Evolutionary conservation across 2,888 invertebrate genomes (phyloP).

Genomic region (Hypomecis punctinalis): DNA sequence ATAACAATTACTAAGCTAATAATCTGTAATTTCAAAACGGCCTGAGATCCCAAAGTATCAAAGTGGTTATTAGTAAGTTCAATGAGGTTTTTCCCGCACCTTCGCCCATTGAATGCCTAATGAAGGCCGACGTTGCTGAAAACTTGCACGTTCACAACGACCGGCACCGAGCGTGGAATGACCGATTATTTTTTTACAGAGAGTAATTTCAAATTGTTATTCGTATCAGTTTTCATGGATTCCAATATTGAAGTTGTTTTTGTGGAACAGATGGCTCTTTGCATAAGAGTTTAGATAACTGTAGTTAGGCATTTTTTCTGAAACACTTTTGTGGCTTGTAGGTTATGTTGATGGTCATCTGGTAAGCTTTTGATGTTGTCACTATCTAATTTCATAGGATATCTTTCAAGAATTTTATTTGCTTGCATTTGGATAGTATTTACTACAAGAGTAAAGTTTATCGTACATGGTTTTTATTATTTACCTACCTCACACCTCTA

Average conservation of each 20-base stretch:
- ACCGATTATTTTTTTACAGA: slow-evolving; percentile 23
- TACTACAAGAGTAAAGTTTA: too few species aligned
- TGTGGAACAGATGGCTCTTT: not conserved
- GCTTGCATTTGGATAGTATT: not conserved
- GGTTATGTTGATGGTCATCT: too few species aligned
- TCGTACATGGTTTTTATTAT: too few species aligned
- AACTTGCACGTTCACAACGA: slow-evolving; percentile 44
- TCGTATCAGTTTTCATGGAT: slow-evolving; percentile 9
- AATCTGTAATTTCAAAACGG: not conserved
- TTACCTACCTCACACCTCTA: too few species aligned
- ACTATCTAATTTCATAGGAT: not conserved
- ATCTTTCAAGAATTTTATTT: not conserved
- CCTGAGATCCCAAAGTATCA: slow-evolving; percentile 32
- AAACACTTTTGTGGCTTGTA: too few species aligned
- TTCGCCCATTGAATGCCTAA: slow-evolving; percentile 60
- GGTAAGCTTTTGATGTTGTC: not conserved
- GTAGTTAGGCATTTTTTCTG: too few species aligned
- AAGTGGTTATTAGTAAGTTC: slow-evolving; percentile 56
- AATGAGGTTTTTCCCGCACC: slow-evolving; percentile 65
- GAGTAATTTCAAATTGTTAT: slow-evolving; percentile 25
- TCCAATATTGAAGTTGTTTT: slow-evolving; percentile 2
- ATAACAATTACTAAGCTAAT: not conserved
- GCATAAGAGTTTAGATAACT: not conserved
- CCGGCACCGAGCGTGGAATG: slow-evolving; percentile 36
- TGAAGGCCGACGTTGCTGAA: slow-evolving; percentile 42